Evolutionary conservation across 2,797 vertebrate species (phyloP), one percentile per base, ranked within the genome.

Genomic region (Pseudopleuronectes americanus): DNA sequence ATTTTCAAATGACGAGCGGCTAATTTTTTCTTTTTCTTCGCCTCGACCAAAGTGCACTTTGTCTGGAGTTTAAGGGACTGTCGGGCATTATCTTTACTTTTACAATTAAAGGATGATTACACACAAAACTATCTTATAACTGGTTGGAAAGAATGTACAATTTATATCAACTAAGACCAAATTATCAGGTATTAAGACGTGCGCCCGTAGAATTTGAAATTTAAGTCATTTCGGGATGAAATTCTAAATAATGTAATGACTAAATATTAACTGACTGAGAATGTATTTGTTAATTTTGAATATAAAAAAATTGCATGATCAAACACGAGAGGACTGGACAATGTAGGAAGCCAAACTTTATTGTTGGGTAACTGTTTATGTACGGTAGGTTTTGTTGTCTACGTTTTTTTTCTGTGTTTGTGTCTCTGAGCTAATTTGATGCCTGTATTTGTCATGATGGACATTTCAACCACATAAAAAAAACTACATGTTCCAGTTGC

Each of bases 21-120:
- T 90, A 74, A 80, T 85, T 71, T 74, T 68, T 59, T 21, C 9
- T 26, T 26, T 45, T n/a, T 65, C 53, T 83, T 77, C 0, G 70
- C 73, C 55, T 85, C n/a, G 48, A 91, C 90, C 87, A 84, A 93
- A 93, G 91, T 92, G 92, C 91, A 91, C 91, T 92, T 93, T 87
- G 67, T 84, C 59, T 84, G 65, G 74, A 69, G 73, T 76, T 86
- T 43, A 73, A 87, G 71, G 77, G 81, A 75, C 76, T 79, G 55
- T 45, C 55, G 75, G 89, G 85, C 81, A 84, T 87, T 89, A 78
- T 74, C 83, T 87, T 80, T 56, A 79, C 58, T 77, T 83, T 76
- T 41, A 59, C 68, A 41, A 6, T 57, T 60, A 64, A 77, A 43
- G 12, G 60, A 65, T 41, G 31, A 77, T 79, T 56, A 71, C 19